Evolutionary conservation across 2,797 vertebrate species (phyloP), one percentile per base, ranked within the genome.

Genomic region (Propithecus deckenii): DNA sequence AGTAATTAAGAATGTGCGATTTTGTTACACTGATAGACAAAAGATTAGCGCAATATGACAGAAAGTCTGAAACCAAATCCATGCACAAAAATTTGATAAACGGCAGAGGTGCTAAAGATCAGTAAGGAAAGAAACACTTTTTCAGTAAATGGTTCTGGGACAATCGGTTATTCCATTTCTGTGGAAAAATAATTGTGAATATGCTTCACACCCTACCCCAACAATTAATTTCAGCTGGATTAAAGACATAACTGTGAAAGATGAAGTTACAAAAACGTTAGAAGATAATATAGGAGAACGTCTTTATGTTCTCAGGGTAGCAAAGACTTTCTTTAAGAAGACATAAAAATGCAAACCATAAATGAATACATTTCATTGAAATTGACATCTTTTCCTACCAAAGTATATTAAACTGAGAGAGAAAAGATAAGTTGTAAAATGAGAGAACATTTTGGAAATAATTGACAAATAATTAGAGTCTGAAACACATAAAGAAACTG

Each of bases 71-170:
- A n/a, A 18, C 18, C 63, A 90, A 86, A 48, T 22, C 38, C 4
- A 1, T 0, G 15, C 35, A 12, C 18, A 5, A 11, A 50, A 5
- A 13, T 11, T 0, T 25, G 8, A 23, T 0, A 11, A 35, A 12
- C 1, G 69, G 15, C 8, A 48, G 74, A 85, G n/a, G 50, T 2
- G 28, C 17, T 20, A 23, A 61, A 13, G 43, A 46, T 3, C 10
- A 6, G 46, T 9, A 57, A 59, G 57, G 46, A 52, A 46, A 55
- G 28, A 11, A 59, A 48, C 25, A 28, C 7, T 28, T 22, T 67
- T n/a, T 13, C 57, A 25, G 8, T 11, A 50, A 76, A 30, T 30
- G 30, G 18, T 75, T 50, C 52, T 28, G 50, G 15, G 23, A 76
- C 20, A 80, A 23, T 6, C 2, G 18, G 18, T 52, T 85, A 38